Evolutionary conservation across 1,140 invertebrate genomes (phyloP), one percentile per base, ranked within the genome.

Genomic region (Yoshiicerus persimilis): DNA sequence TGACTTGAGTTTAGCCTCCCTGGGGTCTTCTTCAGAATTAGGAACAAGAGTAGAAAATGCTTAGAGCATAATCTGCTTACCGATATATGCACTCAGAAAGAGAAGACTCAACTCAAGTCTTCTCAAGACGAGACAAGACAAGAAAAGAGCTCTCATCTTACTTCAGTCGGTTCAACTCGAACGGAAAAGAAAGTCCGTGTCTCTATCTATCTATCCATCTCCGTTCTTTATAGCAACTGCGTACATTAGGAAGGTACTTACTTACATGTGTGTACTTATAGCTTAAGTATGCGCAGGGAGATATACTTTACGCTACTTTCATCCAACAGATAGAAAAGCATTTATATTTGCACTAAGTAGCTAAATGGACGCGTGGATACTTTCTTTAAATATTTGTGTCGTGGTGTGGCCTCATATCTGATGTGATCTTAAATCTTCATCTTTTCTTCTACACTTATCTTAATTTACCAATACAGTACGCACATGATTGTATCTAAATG

Each of bases 21-120:
- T 80, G 34, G 75, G 75, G 75, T 80, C 32, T 80, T 36, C 75
- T 80, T 80, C 75, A 38, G 75, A 80, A 80, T 80, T 80, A 80
- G 75, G 75, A 80, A 80, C 75, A 80, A 80, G 75, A 80, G 75
- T 80, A 80, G 75, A 80, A 80, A 80, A 80, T 80, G 75, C 75
- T 80, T 80, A 80, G 75, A 80, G 75, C 75, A 80, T 80, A 80
- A 80, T 80, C 75, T 80, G 75, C 75, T 80, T 80, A 80, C 75
- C 75, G 75, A 80, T 80, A 80, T 80, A 80, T 80, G 75, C 75
- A 80, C 75, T 80, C 75, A 80, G 32, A 80, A 30, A 70, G 75
- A 80, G 32, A 80, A 80, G 75, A 36, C 66, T 32, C 47, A 47
- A 47, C 64, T 30, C 27, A 30, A 70, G 64, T 70, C 64, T 70